A percentile compares a stretch with the other conserved stretches of the same genome.
Conservation (phyloP, 2,113 vertebrate genomes). For the Leptobrachium leishanense region DNA sequence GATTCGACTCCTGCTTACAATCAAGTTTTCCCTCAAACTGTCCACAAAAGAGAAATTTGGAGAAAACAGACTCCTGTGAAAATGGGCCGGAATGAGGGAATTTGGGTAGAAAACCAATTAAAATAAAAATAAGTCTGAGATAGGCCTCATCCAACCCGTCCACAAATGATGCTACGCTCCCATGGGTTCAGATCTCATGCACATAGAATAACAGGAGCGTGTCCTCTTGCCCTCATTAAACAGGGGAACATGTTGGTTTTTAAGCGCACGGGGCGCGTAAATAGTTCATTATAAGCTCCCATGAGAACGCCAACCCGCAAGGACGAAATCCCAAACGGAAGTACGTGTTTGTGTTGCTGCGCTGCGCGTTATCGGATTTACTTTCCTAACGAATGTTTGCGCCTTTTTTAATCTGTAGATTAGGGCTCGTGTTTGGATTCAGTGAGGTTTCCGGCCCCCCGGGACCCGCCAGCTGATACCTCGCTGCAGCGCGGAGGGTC, state of each 20-base stretch:
- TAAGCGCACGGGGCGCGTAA: conserved; percentile 15
- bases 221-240: conserved; percentile 17
- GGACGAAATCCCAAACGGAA: background rate
- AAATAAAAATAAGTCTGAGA: background rate
- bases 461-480: background rate
- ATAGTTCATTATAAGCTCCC: conserved; percentile 24
- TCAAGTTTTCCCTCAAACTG: too few relatives aligned
- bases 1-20: too few relatives aligned
- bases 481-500: conserved; percentile 20
- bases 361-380: background rate
- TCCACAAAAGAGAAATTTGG: too few relatives aligned
- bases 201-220: conserved; percentile 26
- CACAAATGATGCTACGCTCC: conserved; percentile 6
- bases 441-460: background rate
- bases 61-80: too few relatives aligned
- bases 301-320: background rate
- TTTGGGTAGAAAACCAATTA: too few relatives aligned
- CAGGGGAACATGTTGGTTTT: conserved; percentile 3
- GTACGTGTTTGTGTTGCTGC: background rate
- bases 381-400: conserved; percentile 20
- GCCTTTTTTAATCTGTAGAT: background rate
- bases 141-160: background rate
- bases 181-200: conserved; percentile 37
- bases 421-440: conserved; percentile 14
- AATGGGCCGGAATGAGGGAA: too few relatives aligned